phyloP scores from a whole-genome alignment of 2,888 invertebrate genomes.

The Phyto melanocephala region DNA sequence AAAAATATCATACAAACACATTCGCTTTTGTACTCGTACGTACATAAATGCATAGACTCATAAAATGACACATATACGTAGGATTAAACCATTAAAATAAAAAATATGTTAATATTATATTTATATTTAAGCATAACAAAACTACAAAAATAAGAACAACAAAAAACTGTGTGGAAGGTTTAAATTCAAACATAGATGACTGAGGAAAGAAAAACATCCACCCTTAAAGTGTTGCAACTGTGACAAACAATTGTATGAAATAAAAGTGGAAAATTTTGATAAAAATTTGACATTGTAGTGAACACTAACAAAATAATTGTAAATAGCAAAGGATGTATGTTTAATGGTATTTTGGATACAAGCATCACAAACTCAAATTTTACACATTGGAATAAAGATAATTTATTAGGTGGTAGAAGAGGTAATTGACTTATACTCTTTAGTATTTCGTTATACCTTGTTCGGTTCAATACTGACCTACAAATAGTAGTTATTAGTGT shows the following conservation, averaged over 20 bases:
- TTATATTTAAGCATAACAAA: constrained; percentile 57
- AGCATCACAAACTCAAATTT: not conserved
- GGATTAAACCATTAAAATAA: constrained; percentile 76
- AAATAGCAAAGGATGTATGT: constrained; percentile 30
- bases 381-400: not conserved
- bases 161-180: too few relatives aligned
- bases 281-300: constrained; percentile 57
- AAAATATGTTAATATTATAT: constrained; percentile 48
- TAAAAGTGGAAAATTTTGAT: constrained; percentile 37
- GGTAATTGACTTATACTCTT: not conserved
- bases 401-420: constrained; percentile 13
- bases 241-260: not conserved
- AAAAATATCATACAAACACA: constrained; percentile 46
- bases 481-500: too few relatives aligned
- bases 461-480: too few relatives aligned
- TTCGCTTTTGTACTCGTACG: too few relatives aligned
- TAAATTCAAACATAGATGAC: too few relatives aligned
- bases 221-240: constrained; percentile 10
- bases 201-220: constrained; percentile 13
- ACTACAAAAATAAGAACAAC: constrained; percentile 30
- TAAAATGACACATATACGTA: constrained; percentile 72
- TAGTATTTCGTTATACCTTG: too few relatives aligned
- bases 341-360: constrained; percentile 2
- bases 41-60: constrained; percentile 43
- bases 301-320: constrained; percentile 35